Conservation (phyloP, 1,140 invertebrate genomes). For the Phortica variegata region DNA sequence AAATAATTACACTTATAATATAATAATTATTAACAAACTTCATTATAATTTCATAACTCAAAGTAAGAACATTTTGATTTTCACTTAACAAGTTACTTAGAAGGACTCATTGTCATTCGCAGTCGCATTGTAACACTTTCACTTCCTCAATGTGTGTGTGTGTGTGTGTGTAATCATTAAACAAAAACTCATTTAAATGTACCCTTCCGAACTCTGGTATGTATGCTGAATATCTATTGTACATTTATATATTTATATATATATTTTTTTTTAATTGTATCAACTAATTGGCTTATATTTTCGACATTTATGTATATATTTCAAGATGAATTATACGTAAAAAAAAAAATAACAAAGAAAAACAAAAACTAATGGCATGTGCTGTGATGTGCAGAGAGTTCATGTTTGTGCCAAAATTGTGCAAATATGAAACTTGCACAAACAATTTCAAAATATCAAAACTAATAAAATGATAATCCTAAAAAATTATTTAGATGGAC, state of each 20-base stretch:
- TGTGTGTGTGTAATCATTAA: conserved; percentile 12
- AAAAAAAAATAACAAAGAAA: conserved; percentile 20
- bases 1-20: no score
- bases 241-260: conserved; percentile 17
- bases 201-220: conserved; percentile 49
- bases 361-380: conserved; percentile 48
- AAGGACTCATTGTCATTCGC: no score
- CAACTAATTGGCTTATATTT: conserved; percentile 9
- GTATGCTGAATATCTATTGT: conserved; percentile 39
- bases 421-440: background rate
- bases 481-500: conserved; percentile 64
- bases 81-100: no score
- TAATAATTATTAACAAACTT: no score
- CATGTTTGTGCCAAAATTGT: conserved; percentile 2
- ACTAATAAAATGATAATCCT: conserved; percentile 9
- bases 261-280: conserved; percentile 8
- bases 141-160: background rate
- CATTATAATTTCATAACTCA: no score
- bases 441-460: background rate
- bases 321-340: conserved; percentile 19
- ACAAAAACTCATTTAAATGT: conserved; percentile 38
- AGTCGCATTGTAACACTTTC: no score
- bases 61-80: no score
- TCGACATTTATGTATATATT: conserved; percentile 37
- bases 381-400: conserved; percentile 26